phyloP scores from a whole-genome alignment of 2,797 vertebrate genomes.

The Melanotaenia boesemani region DNA sequence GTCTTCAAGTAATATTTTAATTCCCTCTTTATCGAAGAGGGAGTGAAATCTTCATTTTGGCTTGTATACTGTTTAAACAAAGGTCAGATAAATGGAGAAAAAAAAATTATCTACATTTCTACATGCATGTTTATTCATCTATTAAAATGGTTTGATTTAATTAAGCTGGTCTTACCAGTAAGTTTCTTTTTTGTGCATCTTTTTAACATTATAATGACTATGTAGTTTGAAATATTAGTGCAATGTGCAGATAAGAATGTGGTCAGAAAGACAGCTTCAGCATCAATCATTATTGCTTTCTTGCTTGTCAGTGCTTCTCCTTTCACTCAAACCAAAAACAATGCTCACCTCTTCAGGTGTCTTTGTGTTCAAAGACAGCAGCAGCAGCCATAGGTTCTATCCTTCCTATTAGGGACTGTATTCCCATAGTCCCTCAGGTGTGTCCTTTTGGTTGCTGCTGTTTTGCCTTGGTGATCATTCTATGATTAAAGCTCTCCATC shows the following conservation, averaged over 20 bases:
- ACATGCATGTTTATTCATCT: slow-evolving; percentile 15
- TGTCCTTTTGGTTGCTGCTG: slow-evolving; percentile 62
- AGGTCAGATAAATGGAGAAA: slow-evolving; percentile 29
- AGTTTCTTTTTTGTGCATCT: slow-evolving; percentile 2
- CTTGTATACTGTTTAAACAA: slow-evolving; percentile 15
- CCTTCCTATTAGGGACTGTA: slow-evolving; percentile 55
- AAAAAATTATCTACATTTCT: background rate
- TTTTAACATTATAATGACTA: background rate
- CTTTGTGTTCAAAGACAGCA: slow-evolving; percentile 70
- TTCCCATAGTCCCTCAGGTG: slow-evolving; percentile 61
- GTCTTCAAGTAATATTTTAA: slow-evolving; percentile 63
- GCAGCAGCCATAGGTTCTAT: slow-evolving; percentile 63
- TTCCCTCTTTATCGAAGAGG: slow-evolving; percentile 42
- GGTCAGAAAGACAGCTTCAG: slow-evolving; percentile 25
- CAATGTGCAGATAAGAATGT: background rate
- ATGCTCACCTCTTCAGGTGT: slow-evolving; percentile 69
- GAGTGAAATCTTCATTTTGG: slow-evolving; percentile 44
- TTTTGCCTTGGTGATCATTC: slow-evolving; percentile 66
- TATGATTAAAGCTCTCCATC: slow-evolving; percentile 72
- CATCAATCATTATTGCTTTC: slow-evolving; percentile 60
- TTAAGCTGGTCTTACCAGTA: background rate
- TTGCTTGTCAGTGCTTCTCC: slow-evolving; percentile 61
- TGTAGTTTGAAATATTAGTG: slow-evolving; percentile 6
- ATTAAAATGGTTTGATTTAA: background rate
- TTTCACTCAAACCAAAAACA: slow-evolving; percentile 59